phyloP scores from a whole-genome alignment of 2,888 invertebrate genomes.

The Lasioglossum lativentre region DNA sequence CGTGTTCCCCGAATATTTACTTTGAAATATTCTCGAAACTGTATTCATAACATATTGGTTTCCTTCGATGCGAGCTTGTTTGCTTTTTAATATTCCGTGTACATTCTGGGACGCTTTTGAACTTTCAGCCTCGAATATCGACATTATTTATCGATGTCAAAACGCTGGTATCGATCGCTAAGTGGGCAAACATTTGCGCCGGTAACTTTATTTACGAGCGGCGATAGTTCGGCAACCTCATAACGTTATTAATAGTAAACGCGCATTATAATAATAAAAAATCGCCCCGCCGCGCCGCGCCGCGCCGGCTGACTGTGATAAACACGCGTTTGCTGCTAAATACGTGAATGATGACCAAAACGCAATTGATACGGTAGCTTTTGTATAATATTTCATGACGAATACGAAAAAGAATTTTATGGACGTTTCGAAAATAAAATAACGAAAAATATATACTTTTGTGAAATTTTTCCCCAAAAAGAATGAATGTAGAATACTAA shows the following conservation, averaged over 20 bases:
- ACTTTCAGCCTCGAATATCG: conserved; percentile 35
- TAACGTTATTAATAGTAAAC: neutral
- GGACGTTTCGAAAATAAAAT: neutral
- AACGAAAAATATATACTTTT: neutral
- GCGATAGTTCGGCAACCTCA: neutral
- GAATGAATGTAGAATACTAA: neutral
- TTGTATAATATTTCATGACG: neutral
- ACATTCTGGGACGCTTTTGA: conserved; percentile 38
- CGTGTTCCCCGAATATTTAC: conserved; percentile 33
- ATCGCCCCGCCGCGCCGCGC: too few species aligned
- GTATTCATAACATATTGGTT: conserved; percentile 40
- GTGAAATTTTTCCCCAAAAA: neutral
- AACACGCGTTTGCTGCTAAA: neutral
- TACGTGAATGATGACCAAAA: neutral
- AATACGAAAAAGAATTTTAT: neutral
- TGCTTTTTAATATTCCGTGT: conserved; percentile 44
- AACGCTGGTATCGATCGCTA: conserved; percentile 42
- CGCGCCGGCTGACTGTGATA: neutral
- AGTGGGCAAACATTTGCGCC: conserved; percentile 28
- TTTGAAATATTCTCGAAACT: conserved; percentile 37
- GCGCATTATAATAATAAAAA: neutral
- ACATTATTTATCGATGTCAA: conserved; percentile 36
- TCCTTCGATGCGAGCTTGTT: conserved; percentile 37
- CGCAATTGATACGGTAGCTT: neutral
- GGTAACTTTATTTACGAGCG: conserved; percentile 33